Evolutionary conservation across 1,140 invertebrate species (phyloP), one percentile per base, ranked within the genome.

Genomic region (Bombyx mori): DNA sequence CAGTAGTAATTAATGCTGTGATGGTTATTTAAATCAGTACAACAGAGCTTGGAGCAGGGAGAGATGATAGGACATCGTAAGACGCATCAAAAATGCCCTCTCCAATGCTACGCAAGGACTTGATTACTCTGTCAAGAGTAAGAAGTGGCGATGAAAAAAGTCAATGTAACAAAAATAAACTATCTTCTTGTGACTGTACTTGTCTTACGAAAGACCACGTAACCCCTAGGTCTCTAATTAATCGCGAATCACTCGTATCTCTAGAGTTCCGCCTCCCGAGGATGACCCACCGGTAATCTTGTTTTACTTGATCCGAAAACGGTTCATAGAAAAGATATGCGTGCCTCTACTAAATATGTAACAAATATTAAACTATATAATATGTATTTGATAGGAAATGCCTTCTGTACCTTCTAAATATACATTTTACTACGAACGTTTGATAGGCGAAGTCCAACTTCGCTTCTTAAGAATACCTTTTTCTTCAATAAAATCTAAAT

Each of bases 221-320:
- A 69, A 72, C 68, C 71, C 61, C 72, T 63, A 74, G 72, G 75
- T 73, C 70, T 73, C 77, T 82, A 85, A 82, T 85, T 80, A 82
- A 81, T 82, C 75, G 74, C 66, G 72, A 75, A 84, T 82, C 79
- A 68, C 59, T 47, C 55, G 59, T 66, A 62, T 67, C 72, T 69
- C 69, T 57, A 42, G 73, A 72, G 73, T 67, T 73, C 63, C 69
- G 63, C 71, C 26, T 69, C 69, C 75, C 68, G 59, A 73, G 74
- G 77, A 79, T 84, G 79, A 82, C 79, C 78, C 71, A 53, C 56
- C 61, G 63, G 58, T 73, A 68, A 77, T 67, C 73, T 63, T 61
- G 56, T 82, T 73, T 66, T 35, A 35, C 26, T 35, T 35, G 26
- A 35, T 35, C 26, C 26, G 26, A 35, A 35, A 35, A 5, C 12